A percentile compares a stretch with the other conserved stretches of the same genome.
Conservation (phyloP, 2,797 vertebrate genomes). For the Sorex maritimensis region DNA sequence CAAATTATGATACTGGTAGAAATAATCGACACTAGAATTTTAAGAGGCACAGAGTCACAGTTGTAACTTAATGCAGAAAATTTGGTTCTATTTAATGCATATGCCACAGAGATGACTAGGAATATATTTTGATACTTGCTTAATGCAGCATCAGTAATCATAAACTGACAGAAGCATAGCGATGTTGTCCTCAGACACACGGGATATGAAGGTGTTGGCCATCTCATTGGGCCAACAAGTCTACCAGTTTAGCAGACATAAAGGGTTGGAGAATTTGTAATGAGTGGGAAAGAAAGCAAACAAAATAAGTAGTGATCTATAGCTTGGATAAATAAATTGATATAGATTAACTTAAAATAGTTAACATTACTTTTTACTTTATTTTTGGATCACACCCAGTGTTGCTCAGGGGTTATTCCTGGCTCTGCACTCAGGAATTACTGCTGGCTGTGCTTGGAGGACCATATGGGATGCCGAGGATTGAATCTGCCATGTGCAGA, state of each 20-base stretch:
- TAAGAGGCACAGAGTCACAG: too few relatives aligned
- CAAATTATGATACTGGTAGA: background rate
- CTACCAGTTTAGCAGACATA: background rate
- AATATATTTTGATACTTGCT: background rate
- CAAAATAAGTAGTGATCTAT: background rate
- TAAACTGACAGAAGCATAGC: background rate
- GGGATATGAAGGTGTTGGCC: background rate
- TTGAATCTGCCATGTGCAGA: too few relatives aligned
- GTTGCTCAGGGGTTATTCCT: too few relatives aligned
- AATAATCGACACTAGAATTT: background rate
- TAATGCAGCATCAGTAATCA: background rate
- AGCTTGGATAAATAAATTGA: too few relatives aligned
- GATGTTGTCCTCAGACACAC: fast-evolving
- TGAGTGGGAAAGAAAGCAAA: background rate
- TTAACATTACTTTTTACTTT: too few relatives aligned
- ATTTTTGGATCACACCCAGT: too few relatives aligned
- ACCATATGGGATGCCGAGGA: too few relatives aligned
- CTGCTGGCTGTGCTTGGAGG: too few relatives aligned
- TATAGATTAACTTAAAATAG: too few relatives aligned
- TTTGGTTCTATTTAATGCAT: background rate
- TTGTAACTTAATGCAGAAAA: background rate
- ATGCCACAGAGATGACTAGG: too few relatives aligned
- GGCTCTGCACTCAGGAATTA: too few relatives aligned
- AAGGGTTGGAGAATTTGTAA: background rate
- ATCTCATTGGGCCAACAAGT: too few relatives aligned